Percentiles rank a stretch among this genome's conserved stretches.
phyloP scores from a whole-genome alignment of 1,140 invertebrate genomes.

The Megalonaias nervosa region DNA sequence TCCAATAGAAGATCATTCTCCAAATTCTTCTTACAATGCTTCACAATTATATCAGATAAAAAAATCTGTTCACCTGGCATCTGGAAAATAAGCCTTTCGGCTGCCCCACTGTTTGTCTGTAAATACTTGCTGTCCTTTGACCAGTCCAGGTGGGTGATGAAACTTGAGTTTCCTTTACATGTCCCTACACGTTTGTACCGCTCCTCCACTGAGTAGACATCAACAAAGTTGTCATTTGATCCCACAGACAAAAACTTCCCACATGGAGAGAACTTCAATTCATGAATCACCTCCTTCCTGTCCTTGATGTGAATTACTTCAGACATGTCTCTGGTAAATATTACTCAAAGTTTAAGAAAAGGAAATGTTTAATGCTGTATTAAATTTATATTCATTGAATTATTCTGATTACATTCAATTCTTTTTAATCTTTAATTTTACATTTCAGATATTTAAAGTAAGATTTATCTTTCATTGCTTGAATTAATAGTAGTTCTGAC shows the following conservation, averaged over 20 bases:
- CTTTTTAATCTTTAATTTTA: too few species aligned
- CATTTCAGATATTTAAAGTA: too few species aligned
- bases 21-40: too few species aligned
- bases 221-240: constrained; percentile 72
- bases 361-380: too few species aligned
- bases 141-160: constrained; percentile 72
- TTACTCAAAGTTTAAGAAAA: background rate
- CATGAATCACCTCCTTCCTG: constrained; percentile 71
- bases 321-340: constrained; percentile 64
- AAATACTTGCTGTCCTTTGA: constrained; percentile 70
- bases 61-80: constrained; percentile 61
- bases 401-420: too few species aligned
- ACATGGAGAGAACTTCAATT: constrained; percentile 71
- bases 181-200: constrained; percentile 66
- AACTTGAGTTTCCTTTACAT: constrained; percentile 68
- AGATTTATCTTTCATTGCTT: too few species aligned
- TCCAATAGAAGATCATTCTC: too few species aligned
- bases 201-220: constrained; percentile 67
- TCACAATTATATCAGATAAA: background rate
- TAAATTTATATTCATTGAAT: too few species aligned
- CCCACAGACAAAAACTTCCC: constrained; percentile 69
- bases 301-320: constrained; percentile 69
- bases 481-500: too few species aligned
- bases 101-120: constrained; percentile 70
- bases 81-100: constrained; percentile 67